A percentile compares a stretch with the other conserved stretches of the same genome.
Conservation (phyloP, 2,113 vertebrate genomes). For the Rissa tridactyla region DNA sequence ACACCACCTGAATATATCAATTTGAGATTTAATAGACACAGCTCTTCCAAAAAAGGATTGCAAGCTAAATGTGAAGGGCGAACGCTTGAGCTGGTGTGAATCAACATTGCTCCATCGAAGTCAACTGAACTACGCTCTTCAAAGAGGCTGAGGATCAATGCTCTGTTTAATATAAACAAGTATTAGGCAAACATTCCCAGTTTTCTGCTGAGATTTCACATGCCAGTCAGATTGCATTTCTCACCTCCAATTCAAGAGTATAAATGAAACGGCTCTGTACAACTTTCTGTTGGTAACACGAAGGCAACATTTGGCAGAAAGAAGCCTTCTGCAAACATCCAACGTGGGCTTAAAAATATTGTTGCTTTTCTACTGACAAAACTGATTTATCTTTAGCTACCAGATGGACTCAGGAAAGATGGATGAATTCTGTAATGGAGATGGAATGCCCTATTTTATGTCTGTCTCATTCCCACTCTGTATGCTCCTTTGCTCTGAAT, state of each 20-base stretch:
- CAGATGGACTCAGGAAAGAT: neutral
- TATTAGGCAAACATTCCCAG: neutral
- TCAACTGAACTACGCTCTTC: neutral
- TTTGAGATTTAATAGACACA: neutral
- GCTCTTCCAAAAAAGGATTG: neutral
- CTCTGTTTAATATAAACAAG: neutral
- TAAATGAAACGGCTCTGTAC: slow-evolving; percentile 5
- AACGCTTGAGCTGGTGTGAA: neutral
- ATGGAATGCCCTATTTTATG: neutral
- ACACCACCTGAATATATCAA: neutral
- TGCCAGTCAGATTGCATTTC: neutral
- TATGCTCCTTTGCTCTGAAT: neutral
- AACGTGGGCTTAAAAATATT: neutral
- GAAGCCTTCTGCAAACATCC: slow-evolving; percentile 18
- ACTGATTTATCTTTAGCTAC: slow-evolving; percentile 6
- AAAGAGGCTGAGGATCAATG: neutral
- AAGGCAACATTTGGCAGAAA: neutral
- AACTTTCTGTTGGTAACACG: neutral
- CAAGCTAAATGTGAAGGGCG: neutral
- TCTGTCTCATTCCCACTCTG: neutral
- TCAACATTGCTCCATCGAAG: neutral
- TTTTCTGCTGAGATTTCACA: slow-evolving; percentile 3
- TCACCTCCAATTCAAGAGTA: neutral
- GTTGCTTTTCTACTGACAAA: slow-evolving; percentile 19
- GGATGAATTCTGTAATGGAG: slow-evolving; percentile 7